These are phyloP conservation scores for Acleris emargana DNA, from an alignment of 2,888 invertebrate genomes.

Conservation along the genomic window DNA sequence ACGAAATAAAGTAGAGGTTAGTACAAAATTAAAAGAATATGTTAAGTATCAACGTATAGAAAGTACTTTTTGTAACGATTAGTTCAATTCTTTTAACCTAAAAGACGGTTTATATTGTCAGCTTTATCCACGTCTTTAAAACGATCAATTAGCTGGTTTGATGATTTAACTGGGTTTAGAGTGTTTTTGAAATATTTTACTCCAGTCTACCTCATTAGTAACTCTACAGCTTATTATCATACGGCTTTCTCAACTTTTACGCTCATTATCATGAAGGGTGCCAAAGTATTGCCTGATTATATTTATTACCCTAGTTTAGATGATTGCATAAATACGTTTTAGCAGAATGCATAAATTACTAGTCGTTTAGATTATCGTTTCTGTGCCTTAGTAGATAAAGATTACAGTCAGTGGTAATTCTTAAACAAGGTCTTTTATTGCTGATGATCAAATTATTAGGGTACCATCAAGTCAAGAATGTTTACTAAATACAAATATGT, in stretches of 20 bases:
- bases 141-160: neutral
- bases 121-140: no score
- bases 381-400: constrained; percentile 21
- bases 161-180: neutral
- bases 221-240: constrained; percentile 16
- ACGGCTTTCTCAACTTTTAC: constrained; percentile 39
- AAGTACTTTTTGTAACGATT: no score
- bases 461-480: no score
- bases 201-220: constrained; percentile 6
- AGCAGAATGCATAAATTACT: constrained; percentile 27
- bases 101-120: no score
- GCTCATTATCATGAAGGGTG: constrained; percentile 36
- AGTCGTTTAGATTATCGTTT: constrained; percentile 32
- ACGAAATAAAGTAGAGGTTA: no score
- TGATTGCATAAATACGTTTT: constrained; percentile 13
- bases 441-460: constrained; percentile 5
- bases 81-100: no score
- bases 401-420: constrained; percentile 14
- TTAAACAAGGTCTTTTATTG: constrained; percentile 17
- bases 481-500: no score
- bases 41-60: no score
- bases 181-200: neutral
- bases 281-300: constrained; percentile 21
- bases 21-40: no score
- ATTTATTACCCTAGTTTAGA: constrained; percentile 26